phyloP scores from a whole-genome alignment of 1,140 invertebrate species.

The Caenorhabditis briggsae region DNA sequence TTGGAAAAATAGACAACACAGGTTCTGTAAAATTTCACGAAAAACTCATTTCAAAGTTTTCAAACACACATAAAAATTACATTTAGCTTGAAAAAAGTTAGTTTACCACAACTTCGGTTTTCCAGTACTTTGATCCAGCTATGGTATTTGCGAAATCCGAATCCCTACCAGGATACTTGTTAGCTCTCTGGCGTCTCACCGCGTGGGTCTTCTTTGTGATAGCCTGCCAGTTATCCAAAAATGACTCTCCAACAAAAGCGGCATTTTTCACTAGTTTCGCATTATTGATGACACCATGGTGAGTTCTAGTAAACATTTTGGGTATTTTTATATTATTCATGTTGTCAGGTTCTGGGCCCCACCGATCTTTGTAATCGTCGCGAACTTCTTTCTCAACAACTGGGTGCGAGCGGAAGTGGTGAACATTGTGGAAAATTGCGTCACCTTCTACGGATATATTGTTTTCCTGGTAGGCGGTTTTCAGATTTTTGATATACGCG shows the following conservation, averaged over 20 bases:
- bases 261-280: slow-evolving; percentile 85
- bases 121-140: slow-evolving; percentile 88
- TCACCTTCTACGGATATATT: slow-evolving; percentile 85
- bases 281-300: slow-evolving; percentile 86
- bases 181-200: slow-evolving; percentile 85
- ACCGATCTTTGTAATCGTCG: slow-evolving; percentile 86
- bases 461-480: slow-evolving; percentile 84
- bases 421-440: slow-evolving; percentile 84
- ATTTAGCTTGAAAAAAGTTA: too few species aligned
- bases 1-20: too few species aligned
- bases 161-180: slow-evolving; percentile 87
- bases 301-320: slow-evolving; percentile 60
- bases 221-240: slow-evolving; percentile 86
- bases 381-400: slow-evolving; percentile 87
- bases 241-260: slow-evolving; percentile 86
- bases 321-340: neutral
- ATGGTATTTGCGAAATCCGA: slow-evolving; percentile 90
- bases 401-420: slow-evolving; percentile 92
- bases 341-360: slow-evolving; percentile 83
- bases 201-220: slow-evolving; percentile 89
- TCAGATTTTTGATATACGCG: neutral
- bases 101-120: neutral
- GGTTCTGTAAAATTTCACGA: too few species aligned
- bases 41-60: too few species aligned
- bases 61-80: too few species aligned